Conservation (phyloP, 2,113 vertebrate genomes). For the Aspiorhynchus laticeps region DNA sequence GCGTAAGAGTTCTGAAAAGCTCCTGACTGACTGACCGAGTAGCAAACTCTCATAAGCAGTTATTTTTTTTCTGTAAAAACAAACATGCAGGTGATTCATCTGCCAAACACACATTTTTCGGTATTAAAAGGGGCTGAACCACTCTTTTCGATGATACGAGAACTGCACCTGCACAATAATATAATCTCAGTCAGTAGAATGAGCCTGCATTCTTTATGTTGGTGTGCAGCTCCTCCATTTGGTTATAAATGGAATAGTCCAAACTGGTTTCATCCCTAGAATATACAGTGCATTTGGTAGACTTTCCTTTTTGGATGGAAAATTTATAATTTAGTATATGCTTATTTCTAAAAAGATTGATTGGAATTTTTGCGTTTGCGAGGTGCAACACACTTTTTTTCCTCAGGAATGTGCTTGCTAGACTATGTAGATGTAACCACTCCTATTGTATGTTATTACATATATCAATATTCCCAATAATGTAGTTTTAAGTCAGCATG, state of each 20-base stretch:
- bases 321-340: neutral
- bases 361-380: neutral
- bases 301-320: neutral
- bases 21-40: neutral
- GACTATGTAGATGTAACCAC: slow-evolving; percentile 30
- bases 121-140: neutral
- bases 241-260: slow-evolving; percentile 6
- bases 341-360: neutral
- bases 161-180: neutral
- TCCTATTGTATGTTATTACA: slow-evolving; percentile 3
- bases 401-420: slow-evolving; percentile 14
- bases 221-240: neutral
- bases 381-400: neutral
- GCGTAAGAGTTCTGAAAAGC: slow-evolving; percentile 49
- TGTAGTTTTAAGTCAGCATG: neutral
- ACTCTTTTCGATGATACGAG: neutral
- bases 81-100: neutral
- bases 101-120: neutral
- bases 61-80: neutral
- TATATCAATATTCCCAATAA: neutral
- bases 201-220: neutral
- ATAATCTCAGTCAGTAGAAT: neutral
- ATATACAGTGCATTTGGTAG: neutral
- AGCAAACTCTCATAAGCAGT: neutral
- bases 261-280: neutral